phyloP scores from a whole-genome alignment of 2,888 invertebrate genomes.

The Boloria euphrosyne region DNA sequence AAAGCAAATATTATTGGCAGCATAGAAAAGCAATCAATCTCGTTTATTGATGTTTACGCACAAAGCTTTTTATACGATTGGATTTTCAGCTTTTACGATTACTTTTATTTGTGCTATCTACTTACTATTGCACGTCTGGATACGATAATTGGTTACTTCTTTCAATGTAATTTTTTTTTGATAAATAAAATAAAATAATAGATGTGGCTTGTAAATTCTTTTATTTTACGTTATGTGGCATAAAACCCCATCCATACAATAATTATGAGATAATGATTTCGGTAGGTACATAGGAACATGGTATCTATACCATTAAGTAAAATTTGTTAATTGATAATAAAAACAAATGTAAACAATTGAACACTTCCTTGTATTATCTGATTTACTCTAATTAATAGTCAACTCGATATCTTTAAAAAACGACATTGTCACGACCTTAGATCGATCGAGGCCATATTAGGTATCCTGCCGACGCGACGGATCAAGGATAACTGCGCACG shows the following conservation, averaged over 20 bases:
- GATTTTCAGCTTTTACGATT: slow-evolving; percentile 31
- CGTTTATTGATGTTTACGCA: slow-evolving; percentile 32
- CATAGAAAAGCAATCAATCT: slow-evolving; percentile 29
- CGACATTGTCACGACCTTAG: slow-evolving; percentile 20
- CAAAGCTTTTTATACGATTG: slow-evolving; percentile 34
- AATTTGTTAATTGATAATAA: no score
- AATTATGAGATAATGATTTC: no score
- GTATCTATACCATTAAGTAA: no score
- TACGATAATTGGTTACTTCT: slow-evolving; percentile 15
- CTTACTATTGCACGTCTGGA: background rate
- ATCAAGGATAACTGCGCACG: slow-evolving; percentile 35
- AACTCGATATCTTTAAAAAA: slow-evolving; percentile 15
- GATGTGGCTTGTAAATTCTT: slow-evolving; percentile 4
- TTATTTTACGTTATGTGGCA: background rate
- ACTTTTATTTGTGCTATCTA: slow-evolving; percentile 16
- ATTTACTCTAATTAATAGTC: background rate
- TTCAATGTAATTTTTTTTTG: slow-evolving; percentile 4
- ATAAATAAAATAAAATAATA: background rate
- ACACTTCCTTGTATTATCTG: no score
- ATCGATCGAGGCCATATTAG: slow-evolving; percentile 31
- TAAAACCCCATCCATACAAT: no score
- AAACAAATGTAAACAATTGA: no score
- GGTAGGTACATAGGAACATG: no score
- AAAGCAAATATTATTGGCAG: slow-evolving; percentile 29
- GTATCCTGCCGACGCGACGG: slow-evolving; percentile 20